These are phyloP conservation scores for Argyra leucocephala DNA, from an alignment of 2,888 invertebrate genomes.

Conservation along the genomic window DNA sequence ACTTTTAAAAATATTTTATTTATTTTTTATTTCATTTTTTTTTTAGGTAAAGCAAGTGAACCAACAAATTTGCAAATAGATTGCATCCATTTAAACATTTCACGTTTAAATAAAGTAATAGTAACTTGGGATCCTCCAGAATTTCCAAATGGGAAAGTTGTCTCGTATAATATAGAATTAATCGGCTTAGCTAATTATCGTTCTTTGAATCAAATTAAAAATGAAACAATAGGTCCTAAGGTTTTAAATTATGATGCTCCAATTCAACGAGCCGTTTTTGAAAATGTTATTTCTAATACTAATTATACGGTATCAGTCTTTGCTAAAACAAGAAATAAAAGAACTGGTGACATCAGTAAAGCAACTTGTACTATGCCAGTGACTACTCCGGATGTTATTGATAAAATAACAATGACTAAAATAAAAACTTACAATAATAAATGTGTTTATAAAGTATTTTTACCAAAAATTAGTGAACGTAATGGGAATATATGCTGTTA, in stretches of 20 bases:
- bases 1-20: too few relatives aligned
- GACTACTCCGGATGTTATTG: slow-evolving; percentile 55
- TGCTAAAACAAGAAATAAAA: slow-evolving; percentile 66
- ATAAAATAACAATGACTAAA: slow-evolving; percentile 50
- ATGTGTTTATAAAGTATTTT: slow-evolving; percentile 63
- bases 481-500: slow-evolving; percentile 85
- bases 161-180: slow-evolving; percentile 60
- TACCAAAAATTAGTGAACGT: slow-evolving; percentile 70
- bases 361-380: slow-evolving; percentile 60
- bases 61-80: slow-evolving; percentile 58
- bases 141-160: slow-evolving; percentile 68
- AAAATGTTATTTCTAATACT: slow-evolving; percentile 70
- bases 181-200: slow-evolving; percentile 50
- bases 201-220: slow-evolving; percentile 45
- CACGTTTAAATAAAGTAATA: slow-evolving; percentile 50
- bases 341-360: slow-evolving; percentile 58
- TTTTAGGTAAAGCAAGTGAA: slow-evolving; percentile 48
- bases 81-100: slow-evolving; percentile 54
- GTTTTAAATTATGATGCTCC: slow-evolving; percentile 49
- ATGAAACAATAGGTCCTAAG: slow-evolving; percentile 53
- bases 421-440: slow-evolving; percentile 52
- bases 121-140: slow-evolving; percentile 65
- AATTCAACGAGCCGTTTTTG: slow-evolving; percentile 47
- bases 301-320: slow-evolving; percentile 70
- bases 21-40: not conserved